Evolutionary conservation across 2,113 vertebrate species (phyloP), one percentile per base, ranked within the genome.

Genomic region (Gorsachius goisagi): DNA sequence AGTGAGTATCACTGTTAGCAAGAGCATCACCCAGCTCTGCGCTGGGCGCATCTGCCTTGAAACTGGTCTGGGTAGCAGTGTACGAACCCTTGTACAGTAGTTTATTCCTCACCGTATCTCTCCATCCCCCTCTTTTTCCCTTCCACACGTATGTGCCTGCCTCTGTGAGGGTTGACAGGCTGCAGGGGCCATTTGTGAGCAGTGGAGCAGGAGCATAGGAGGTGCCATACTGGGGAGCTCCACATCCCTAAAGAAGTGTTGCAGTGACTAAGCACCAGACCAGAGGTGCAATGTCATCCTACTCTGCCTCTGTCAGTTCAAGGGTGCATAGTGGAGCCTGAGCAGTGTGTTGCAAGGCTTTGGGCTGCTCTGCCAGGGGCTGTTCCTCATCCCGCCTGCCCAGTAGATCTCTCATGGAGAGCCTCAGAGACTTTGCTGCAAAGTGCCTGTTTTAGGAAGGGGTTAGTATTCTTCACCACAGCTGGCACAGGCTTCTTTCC

Each of bases 21-120:
- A 44, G 18, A 59, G 15, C 15, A 59, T 62, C 62, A 67, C 9
- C 5, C 32, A 20, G 8, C 10, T 41, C 39, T 49, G 4, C 50
- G 33, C 3, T 72, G 26, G 26, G 28, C 49, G 33, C 12, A 17
- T 24, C 45, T 77, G 26, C n/a, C 28, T 78, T 87, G 37, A 78
- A 85, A 59, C 30, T 33, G 19, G 7, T 56, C 8, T 41, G 24
- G 8, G 20, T 55, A 58, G 33, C n/a, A 69, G n/a, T 1, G 2
- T 28, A 82, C 3, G 3, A 92, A 81, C 15, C 2, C 27, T n/a
- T 60, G 33, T 35, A 44, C 2, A 1, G 27, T 2, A 2, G 2
- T 63, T 64, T 75, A 11, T 68, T 69, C 50, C 12, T 88, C n/a
- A 44, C 8, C 6, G 0, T 52, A 5, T 53, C 17, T 47, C 47